Conservation (phyloP, 2,797 vertebrate species). For the Bufotes viridis region DNA sequence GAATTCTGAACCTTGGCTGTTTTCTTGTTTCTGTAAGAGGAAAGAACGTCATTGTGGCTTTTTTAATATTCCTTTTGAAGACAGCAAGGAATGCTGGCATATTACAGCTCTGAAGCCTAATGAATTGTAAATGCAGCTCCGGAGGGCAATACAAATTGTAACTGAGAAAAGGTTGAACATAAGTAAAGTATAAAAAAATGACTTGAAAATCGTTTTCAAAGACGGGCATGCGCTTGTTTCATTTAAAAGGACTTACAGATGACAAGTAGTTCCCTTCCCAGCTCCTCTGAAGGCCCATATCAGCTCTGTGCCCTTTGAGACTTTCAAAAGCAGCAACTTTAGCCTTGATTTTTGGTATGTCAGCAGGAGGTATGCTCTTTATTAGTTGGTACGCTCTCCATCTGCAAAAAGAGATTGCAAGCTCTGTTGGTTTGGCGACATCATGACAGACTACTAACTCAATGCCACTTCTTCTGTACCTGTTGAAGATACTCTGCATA, state of each 20-base stretch:
- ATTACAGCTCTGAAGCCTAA: neutral
- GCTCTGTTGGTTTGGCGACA: neutral
- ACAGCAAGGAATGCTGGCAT: neutral
- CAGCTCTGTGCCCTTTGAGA: constrained; percentile 89
- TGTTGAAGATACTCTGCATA: constrained; percentile 84
- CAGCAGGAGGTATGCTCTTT: constrained; percentile 86
- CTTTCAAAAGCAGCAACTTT: constrained; percentile 92
- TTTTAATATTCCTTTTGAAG: neutral
- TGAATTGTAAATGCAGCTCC: neutral
- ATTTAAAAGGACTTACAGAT: constrained; percentile 68
- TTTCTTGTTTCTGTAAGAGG: constrained; percentile 84
- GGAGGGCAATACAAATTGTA: neutral
- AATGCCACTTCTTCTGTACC: constrained; percentile 71
- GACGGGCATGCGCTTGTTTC: no score
- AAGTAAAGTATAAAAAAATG: neutral
- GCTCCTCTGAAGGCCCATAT: constrained; percentile 88
- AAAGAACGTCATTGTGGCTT: neutral
- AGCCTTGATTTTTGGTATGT: constrained; percentile 86
- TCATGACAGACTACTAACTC: neutral
- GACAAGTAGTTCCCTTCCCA: constrained; percentile 96
- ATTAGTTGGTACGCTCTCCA: constrained; percentile 94
- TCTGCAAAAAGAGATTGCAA: constrained; percentile 70
- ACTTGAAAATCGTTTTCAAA: no score
- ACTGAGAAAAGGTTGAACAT: neutral
- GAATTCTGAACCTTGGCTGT: constrained; percentile 78